A percentile compares a stretch with the other conserved stretches of the same genome.
phyloP scores from a whole-genome alignment of 2,888 invertebrate genomes.

The Tupiocoris notatus region DNA sequence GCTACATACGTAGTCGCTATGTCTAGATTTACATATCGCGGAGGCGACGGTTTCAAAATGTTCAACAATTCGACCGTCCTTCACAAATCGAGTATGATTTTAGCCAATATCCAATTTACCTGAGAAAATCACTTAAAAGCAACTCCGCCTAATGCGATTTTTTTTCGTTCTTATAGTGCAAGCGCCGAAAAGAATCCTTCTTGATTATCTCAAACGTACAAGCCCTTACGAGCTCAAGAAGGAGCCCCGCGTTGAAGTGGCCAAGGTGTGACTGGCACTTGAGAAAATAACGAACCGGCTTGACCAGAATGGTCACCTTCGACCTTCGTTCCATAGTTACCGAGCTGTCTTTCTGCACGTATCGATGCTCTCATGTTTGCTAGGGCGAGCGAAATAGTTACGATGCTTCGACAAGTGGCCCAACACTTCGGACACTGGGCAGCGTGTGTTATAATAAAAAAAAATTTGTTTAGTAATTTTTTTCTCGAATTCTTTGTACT shows the following conservation, averaged over 20 bases:
- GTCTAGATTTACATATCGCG: slow-evolving; percentile 65
- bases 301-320: neutral
- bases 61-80: slow-evolving; percentile 51
- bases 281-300: neutral
- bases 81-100: slow-evolving; percentile 1
- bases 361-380: neutral
- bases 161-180: too few species aligned
- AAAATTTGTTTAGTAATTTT: too few species aligned
- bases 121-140: too few species aligned
- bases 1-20: slow-evolving; percentile 60
- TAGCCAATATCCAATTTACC: too few species aligned
- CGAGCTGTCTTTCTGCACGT: neutral
- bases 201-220: slow-evolving; percentile 3
- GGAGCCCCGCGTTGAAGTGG: neutral
- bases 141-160: too few species aligned
- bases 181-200: slow-evolving; percentile 3
- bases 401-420: too few species aligned
- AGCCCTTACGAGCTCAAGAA: slow-evolving; percentile 16
- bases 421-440: too few species aligned
- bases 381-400: too few species aligned
- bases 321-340: neutral
- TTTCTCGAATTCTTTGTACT: too few species aligned
- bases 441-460: too few species aligned
- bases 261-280: neutral
- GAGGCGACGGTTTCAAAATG: slow-evolving; percentile 71